These are phyloP conservation scores for Siniperca obscura DNA, from an alignment of 2,797 vertebrate species.

Conservation along the genomic window DNA sequence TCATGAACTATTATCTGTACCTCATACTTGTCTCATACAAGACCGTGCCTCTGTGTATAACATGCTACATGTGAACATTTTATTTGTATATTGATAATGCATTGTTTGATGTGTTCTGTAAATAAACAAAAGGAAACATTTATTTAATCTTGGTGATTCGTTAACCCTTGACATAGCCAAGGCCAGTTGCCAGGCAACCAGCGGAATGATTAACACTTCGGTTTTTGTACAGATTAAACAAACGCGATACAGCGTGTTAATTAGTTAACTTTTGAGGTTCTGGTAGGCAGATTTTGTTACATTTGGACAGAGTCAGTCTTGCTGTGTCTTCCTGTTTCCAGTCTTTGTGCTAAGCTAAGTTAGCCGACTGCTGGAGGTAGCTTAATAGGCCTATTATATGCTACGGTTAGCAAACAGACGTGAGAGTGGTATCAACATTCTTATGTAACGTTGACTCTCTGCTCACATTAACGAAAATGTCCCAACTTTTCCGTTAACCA, in stretches of 20 bases:
- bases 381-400: background rate
- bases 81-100: slow-evolving; percentile 71
- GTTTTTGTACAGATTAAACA: background rate
- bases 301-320: background rate
- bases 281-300: background rate
- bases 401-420: background rate
- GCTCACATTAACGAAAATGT: background rate
- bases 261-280: background rate
- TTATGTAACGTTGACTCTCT: background rate
- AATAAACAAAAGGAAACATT: slow-evolving; percentile 76
- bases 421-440: background rate
- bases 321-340: background rate
- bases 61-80: slow-evolving; percentile 66
- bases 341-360: background rate
- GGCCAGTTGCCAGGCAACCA: background rate
- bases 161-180: background rate
- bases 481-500: too few species aligned
- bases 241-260: background rate
- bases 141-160: background rate
- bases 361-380: background rate
- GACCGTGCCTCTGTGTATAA: slow-evolving; percentile 71
- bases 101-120: slow-evolving; percentile 75
- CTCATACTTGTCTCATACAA: slow-evolving; percentile 68
- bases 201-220: background rate
- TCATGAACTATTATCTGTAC: slow-evolving; percentile 65